phyloP scores from a whole-genome alignment of 2,113 vertebrate species.

The Nymphicus hollandicus region DNA sequence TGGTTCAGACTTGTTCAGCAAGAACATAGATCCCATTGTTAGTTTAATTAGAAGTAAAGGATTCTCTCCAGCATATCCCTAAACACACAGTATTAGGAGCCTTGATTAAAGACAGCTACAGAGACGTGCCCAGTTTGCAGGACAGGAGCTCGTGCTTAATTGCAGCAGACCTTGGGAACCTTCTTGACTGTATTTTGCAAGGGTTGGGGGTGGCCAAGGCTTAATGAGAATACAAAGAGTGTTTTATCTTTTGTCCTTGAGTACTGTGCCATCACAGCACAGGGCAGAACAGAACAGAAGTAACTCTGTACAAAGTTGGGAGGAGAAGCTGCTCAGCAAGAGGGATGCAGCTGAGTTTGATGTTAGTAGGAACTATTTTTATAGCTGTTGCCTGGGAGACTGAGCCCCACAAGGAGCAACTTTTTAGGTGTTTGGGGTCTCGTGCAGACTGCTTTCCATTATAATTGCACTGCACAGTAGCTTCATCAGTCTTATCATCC shows the following conservation, averaged over 20 bases:
- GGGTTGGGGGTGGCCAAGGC: neutral
- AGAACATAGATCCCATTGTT: conserved; percentile 68
- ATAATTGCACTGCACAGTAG: neutral
- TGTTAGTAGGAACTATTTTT: neutral
- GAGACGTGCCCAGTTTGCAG: neutral
- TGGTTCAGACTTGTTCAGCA: conserved; percentile 50
- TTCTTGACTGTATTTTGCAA: conserved; percentile 11
- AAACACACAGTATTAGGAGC: conserved; percentile 17
- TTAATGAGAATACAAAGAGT: conserved; percentile 27
- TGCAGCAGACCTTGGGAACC: conserved; percentile 49
- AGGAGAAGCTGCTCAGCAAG: neutral
- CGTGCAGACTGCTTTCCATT: neutral
- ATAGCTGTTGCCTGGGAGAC: neutral
- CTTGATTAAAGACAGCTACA: conserved; percentile 43
- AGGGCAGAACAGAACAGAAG: conserved; percentile 2
- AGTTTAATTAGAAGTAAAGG: conserved; percentile 63
- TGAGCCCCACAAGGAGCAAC: neutral
- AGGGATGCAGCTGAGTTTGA: neutral
- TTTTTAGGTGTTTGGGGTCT: neutral
- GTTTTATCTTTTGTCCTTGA: conserved; percentile 54
- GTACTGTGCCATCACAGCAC: neutral
- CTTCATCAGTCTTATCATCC: neutral
- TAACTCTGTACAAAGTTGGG: neutral
- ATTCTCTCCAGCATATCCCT: conserved; percentile 43
- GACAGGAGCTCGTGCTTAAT: conserved; percentile 22